Conservation (phyloP, 2,888 invertebrate genomes). For the Latrodectus elegans region DNA sequence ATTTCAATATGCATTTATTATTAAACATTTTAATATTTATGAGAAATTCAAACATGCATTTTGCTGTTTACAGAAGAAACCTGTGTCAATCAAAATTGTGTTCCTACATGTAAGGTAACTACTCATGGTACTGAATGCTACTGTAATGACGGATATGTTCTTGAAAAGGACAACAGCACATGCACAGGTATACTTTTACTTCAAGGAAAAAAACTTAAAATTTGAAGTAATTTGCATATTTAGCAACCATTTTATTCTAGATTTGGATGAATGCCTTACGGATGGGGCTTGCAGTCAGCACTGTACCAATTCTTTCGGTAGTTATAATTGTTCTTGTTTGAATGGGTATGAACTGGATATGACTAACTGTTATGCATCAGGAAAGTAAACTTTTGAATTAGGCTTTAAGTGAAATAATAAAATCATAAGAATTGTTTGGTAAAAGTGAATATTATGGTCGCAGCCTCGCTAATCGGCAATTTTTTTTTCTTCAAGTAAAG, state of each 20-base stretch:
- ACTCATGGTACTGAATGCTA: slow-evolving; percentile 68
- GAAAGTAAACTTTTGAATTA: slow-evolving; percentile 2
- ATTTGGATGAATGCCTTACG: slow-evolving; percentile 71
- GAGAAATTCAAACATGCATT: no score
- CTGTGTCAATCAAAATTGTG: slow-evolving; percentile 56
- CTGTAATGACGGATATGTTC: slow-evolving; percentile 69
- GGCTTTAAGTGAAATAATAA: not conserved
- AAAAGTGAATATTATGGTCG: not conserved
- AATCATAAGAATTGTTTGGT: not conserved
- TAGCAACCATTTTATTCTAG: slow-evolving; percentile 72
- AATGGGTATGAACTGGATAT: slow-evolving; percentile 80
- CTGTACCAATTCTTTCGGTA: slow-evolving; percentile 81
- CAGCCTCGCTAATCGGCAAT: no score
- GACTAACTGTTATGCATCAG: slow-evolving; percentile 78
- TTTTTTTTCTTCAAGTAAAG: not conserved
- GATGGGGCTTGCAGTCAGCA: slow-evolving; percentile 77
- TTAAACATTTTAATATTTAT: no score
- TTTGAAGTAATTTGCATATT: not conserved
- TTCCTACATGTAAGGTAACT: slow-evolving; percentile 50
- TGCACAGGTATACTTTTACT: slow-evolving; percentile 52
- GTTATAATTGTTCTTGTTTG: slow-evolving; percentile 81
- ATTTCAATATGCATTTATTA: no score
- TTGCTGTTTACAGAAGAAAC: slow-evolving; percentile 9
- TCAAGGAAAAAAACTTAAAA: not conserved
- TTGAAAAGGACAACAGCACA: slow-evolving; percentile 45